Conservation (phyloP, 2,888 invertebrate species). For the Frankliniella fusca region DNA sequence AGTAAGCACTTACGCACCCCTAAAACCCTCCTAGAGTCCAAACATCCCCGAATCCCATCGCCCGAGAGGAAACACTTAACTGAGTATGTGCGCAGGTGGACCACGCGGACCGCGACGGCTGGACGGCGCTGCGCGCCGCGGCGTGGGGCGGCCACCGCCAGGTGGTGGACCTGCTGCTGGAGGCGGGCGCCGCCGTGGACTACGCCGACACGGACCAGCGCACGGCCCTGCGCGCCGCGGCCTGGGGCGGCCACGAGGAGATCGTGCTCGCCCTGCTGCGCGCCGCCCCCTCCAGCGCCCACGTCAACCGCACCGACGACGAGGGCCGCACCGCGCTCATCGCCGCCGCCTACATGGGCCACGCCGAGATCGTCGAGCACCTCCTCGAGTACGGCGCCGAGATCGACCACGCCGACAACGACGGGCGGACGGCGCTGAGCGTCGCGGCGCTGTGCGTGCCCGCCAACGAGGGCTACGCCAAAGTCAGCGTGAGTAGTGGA, state of each 20-base stretch:
- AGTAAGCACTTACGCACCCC: no score
- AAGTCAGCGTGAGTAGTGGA: conserved; percentile 44
- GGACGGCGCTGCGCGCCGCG: conserved; percentile 86
- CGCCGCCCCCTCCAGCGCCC: conserved; percentile 61
- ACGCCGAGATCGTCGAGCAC: conserved; percentile 83
- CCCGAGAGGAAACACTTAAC: no score
- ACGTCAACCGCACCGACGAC: conserved; percentile 77
- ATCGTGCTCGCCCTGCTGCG: conserved; percentile 68
- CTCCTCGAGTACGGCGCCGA: conserved; percentile 75
- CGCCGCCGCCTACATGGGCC: conserved; percentile 95
- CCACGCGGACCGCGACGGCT: conserved; percentile 78
- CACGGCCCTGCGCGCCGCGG: conserved; percentile 83
- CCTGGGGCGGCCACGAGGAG: conserved; percentile 91
- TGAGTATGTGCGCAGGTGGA: conserved; percentile 69
- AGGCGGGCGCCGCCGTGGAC: conserved; percentile 77
- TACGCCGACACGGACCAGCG: conserved; percentile 82
- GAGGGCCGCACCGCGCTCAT: conserved; percentile 89
- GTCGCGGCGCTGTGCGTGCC: conserved; percentile 82
- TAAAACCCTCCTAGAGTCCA: no score
- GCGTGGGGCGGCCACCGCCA: conserved; percentile 90
- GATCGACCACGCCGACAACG: conserved; percentile 80
- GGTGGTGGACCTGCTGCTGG: conserved; percentile 75
- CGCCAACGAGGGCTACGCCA: conserved; percentile 68
- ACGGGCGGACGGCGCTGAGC: conserved; percentile 81
- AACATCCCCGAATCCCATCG: no score